Conservation (phyloP, 1,140 invertebrate genomes). For the Theocolax elegans region DNA sequence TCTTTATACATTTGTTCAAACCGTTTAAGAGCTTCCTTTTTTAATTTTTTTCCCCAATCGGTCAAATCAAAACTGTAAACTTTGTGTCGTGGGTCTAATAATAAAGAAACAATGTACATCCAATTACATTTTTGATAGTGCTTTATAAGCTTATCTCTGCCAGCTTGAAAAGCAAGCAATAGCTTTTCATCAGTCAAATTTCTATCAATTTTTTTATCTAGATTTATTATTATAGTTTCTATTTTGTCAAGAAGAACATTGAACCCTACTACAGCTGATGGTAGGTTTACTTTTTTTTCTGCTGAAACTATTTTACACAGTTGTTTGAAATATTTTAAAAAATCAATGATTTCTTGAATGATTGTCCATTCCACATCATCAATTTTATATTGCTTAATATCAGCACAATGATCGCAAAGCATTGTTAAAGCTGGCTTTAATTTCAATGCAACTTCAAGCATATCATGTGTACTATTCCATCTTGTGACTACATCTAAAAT, state of each 20-base stretch:
- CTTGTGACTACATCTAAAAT: neutral
- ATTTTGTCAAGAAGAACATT: conserved; percentile 5
- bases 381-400: neutral
- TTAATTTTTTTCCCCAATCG: neutral
- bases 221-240: too few species aligned
- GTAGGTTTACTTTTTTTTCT: conserved; percentile 4
- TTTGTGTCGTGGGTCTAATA: neutral
- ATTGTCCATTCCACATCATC: neutral
- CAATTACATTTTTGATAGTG: conserved; percentile 39
- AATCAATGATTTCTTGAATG: neutral
- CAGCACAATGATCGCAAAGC: neutral
- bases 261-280: neutral
- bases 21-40: neutral
- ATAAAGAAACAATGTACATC: conserved; percentile 33
- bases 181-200: too few species aligned
- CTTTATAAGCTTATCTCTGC: conserved; percentile 32
- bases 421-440: neutral
- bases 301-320: neutral
- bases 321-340: too few species aligned
- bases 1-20: neutral
- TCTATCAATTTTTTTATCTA: too few species aligned
- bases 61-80: neutral
- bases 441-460: neutral
- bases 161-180: conserved; percentile 7
- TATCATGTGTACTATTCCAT: neutral